Evolutionary conservation across 2,113 vertebrate species (phyloP).

Genomic region (Phoenicopterus ruber): DNA sequence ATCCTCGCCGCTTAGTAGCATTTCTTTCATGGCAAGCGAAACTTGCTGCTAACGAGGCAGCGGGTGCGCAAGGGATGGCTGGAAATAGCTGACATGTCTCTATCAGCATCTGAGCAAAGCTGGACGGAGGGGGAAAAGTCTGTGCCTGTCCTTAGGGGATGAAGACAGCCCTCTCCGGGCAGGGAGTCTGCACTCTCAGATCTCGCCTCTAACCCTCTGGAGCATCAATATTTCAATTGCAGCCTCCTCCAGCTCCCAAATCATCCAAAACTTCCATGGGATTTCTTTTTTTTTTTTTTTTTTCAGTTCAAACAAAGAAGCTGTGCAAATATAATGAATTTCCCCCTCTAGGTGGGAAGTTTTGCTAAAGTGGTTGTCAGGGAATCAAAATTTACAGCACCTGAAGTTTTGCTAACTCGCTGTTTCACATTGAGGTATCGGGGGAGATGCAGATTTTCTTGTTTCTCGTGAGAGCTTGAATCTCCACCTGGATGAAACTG

Average conservation of each 20-base stretch:
- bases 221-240: not conserved
- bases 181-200: not conserved
- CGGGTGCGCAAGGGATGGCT: rapidly evolving
- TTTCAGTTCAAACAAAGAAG: not conserved
- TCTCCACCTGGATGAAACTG: constrained; percentile 10
- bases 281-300: not conserved
- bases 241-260: not conserved
- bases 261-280: not conserved
- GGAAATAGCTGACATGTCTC: not conserved
- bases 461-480: not conserved
- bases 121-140: not conserved
- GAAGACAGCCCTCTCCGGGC: not conserved
- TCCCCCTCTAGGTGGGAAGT: not conserved
- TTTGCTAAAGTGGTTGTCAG: constrained; percentile 16
- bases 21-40: not conserved
- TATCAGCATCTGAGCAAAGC: rapidly evolving
- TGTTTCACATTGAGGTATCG: not conserved
- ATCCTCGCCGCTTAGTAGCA: not conserved
- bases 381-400: constrained; percentile 26
- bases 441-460: not conserved
- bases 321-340: not conserved
- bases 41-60: not conserved
- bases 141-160: not conserved
- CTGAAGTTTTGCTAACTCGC: not conserved
- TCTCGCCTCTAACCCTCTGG: not conserved